Percentiles rank a stretch among this genome's conserved stretches.
Evolutionary conservation across 2,888 invertebrate species (phyloP).

Genomic region (Bellardia bayeri): DNA sequence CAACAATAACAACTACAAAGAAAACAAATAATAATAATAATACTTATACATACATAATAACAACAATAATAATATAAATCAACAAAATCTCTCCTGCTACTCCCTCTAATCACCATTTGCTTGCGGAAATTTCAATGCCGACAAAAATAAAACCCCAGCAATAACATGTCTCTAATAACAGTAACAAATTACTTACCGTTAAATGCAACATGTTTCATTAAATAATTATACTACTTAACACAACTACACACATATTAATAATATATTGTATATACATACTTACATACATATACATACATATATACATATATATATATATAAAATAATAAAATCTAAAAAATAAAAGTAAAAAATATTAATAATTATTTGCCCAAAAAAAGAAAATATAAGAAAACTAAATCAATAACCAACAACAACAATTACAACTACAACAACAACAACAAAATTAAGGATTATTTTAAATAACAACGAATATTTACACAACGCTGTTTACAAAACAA

Average conservation of each 20-base stretch:
- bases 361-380: not conserved
- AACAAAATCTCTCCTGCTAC: not conserved
- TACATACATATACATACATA: not conserved
- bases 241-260: not conserved
- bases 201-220: slow-evolving; percentile 7
- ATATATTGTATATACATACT: not conserved
- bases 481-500: slow-evolving; percentile 78
- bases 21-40: slow-evolving; percentile 9
- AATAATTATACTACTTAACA: not conserved
- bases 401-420: not conserved
- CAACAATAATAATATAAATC: not conserved
- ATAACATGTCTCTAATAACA: not conserved
- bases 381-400: not conserved
- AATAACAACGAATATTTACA: slow-evolving; percentile 80
- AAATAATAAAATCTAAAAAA: not conserved
- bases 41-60: not conserved
- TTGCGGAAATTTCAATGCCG: not conserved
- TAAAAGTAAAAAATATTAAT: not conserved
- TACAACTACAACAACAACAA: slow-evolving; percentile 25
- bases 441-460: slow-evolving; percentile 57
- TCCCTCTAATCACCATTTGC: not conserved
- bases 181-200: not conserved
- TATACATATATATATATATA: not conserved
- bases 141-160: not conserved
- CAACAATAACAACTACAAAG: not conserved